Evolutionary conservation across 2,888 invertebrate genomes (phyloP).

Genomic region (Apamea monoglypha): DNA sequence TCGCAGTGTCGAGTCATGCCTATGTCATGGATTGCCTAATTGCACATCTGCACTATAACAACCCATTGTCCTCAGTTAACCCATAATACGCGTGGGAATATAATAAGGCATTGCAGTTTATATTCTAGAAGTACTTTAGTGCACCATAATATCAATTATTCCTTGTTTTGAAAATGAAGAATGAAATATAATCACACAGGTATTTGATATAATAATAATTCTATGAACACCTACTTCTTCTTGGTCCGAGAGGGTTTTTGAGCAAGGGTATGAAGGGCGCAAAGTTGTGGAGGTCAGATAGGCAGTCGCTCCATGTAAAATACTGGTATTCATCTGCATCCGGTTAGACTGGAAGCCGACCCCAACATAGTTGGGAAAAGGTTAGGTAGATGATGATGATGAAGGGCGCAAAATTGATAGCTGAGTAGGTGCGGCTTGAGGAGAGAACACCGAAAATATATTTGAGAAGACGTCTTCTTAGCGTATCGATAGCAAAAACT

Average conservation of each 20-base stretch:
- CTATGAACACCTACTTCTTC: neutral
- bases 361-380: too few species aligned
- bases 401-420: too few species aligned
- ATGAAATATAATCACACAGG: neutral
- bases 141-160: constrained; percentile 6
- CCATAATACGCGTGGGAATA: constrained; percentile 42
- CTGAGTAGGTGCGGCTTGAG: too few species aligned
- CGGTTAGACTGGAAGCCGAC: too few species aligned
- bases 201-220: neutral
- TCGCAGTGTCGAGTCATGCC: constrained; percentile 39
- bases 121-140: constrained; percentile 22
- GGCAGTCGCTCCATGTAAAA: too few species aligned
- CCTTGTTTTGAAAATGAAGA: constrained; percentile 29
- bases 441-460: too few species aligned
- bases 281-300: too few species aligned
- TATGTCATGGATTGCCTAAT: constrained; percentile 52
- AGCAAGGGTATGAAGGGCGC: too few species aligned
- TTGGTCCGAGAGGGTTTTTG: neutral
- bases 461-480: too few species aligned
- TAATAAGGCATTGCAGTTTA: constrained; percentile 26
- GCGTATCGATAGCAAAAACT: neutral
- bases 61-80: constrained; percentile 56
- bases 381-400: too few species aligned
- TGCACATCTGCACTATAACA: constrained; percentile 53
- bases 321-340: too few species aligned